These are phyloP conservation scores for Incurvaria masculella DNA, from an alignment of 2,888 invertebrate genomes.

Conservation along the genomic window DNA sequence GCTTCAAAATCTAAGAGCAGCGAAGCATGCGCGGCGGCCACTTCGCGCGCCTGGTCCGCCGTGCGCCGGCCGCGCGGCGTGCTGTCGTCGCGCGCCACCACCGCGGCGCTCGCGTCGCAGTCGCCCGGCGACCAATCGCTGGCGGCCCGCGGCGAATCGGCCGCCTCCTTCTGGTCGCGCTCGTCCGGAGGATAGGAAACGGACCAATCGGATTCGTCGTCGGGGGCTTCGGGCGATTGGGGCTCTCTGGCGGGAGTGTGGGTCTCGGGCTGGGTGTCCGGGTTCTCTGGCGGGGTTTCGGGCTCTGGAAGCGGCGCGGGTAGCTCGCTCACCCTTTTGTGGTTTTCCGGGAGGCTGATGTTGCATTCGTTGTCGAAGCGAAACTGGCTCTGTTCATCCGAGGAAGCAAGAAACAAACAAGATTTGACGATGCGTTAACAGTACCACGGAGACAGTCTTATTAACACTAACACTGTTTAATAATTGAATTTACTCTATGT, in stretches of 20 bases:
- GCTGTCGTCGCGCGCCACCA: conserved; percentile 47
- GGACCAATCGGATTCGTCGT: not conserved
- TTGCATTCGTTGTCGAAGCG: conserved; percentile 99
- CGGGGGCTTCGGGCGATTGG: conserved; percentile 3
- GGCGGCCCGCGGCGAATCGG: conserved; percentile 20
- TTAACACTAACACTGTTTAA: too few species aligned
- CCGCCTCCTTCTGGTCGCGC: conserved; percentile 18
- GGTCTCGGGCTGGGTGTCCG: conserved; percentile 20
- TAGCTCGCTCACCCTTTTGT: conserved; percentile 90
- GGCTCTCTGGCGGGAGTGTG: conserved; percentile 17
- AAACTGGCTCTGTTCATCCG: conserved; percentile 89
- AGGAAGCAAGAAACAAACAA: conserved; percentile 37
- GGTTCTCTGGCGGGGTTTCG: conserved; percentile 13
- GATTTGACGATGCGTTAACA: conserved; percentile 13
- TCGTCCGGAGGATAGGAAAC: conserved; percentile 19
- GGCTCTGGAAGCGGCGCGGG: conserved; percentile 42
- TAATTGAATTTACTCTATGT: too few species aligned
- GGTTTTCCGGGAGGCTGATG: conserved; percentile 95
- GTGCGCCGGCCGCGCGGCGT: conserved; percentile 42
- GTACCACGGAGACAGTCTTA: too few species aligned
- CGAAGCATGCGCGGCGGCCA: conserved; percentile 51
- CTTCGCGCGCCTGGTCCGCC: conserved; percentile 50
- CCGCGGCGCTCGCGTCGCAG: conserved; percentile 21
- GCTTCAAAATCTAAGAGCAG: conserved; percentile 59
- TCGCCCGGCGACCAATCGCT: conserved; percentile 16